phyloP scores from a whole-genome alignment of 1,140 invertebrate species.

The Lycorma delicatula region DNA sequence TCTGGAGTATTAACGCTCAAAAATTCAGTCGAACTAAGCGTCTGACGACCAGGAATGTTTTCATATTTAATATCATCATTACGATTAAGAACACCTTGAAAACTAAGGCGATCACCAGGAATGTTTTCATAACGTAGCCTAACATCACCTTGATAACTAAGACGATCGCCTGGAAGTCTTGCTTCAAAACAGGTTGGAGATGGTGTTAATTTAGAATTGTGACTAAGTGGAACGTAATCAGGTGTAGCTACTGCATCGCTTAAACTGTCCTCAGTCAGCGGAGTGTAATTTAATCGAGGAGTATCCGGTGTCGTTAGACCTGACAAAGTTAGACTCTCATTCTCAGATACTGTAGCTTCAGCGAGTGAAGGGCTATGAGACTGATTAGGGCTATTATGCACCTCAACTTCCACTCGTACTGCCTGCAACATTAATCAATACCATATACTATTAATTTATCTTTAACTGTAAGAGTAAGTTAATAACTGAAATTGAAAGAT shows the following conservation, averaged over 20 bases:
- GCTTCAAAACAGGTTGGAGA: not conserved
- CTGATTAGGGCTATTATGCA: slow-evolving; percentile 14
- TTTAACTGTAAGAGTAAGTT: no score
- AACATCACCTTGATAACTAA: slow-evolving; percentile 21
- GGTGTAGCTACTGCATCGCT: slow-evolving; percentile 14
- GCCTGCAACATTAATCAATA: not conserved
- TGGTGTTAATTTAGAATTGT: slow-evolving; percentile 6
- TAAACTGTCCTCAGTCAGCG: slow-evolving; percentile 23
- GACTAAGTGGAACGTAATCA: slow-evolving; percentile 18
- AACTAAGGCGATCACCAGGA: slow-evolving; percentile 12
- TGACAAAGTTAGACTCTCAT: slow-evolving; percentile 33
- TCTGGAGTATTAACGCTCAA: not conserved
- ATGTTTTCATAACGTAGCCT: slow-evolving; percentile 2
- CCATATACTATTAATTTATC: no score
- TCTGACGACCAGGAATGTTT: not conserved
- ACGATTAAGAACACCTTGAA: slow-evolving; percentile 11
- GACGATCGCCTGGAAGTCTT: slow-evolving; percentile 13
- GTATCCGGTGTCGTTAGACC: slow-evolving; percentile 27
- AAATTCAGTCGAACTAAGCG: not conserved
- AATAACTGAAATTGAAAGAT: no score
- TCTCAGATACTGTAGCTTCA: slow-evolving; percentile 35
- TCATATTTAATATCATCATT: slow-evolving; percentile 9
- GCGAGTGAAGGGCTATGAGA: slow-evolving; percentile 29
- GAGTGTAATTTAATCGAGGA: slow-evolving; percentile 20
- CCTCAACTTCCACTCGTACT: slow-evolving; percentile 20